phyloP scores from a whole-genome alignment of 2,797 vertebrate genomes.

The Gymnothorax reevesii region DNA sequence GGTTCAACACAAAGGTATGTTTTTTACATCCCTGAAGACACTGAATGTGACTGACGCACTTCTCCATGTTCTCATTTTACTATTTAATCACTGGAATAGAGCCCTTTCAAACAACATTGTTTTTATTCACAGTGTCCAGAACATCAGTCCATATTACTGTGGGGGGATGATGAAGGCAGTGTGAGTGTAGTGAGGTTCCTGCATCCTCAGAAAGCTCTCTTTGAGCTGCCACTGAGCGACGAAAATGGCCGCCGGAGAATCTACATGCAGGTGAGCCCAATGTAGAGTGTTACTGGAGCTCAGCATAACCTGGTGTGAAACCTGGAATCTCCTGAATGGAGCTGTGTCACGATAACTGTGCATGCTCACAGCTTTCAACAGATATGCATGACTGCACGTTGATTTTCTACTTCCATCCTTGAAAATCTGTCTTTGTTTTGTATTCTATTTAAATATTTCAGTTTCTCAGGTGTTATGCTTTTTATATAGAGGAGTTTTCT shows the following conservation, averaged over 20 bases:
- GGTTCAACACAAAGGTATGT: constrained; percentile 51
- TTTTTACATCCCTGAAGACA: background rate
- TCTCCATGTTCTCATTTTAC: background rate
- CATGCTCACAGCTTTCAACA: too few species aligned
- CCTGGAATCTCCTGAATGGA: background rate
- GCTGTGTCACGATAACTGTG: too few species aligned
- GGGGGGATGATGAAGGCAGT: constrained; percentile 67
- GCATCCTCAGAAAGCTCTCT: constrained; percentile 57
- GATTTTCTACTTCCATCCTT: too few species aligned
- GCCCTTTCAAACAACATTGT: background rate
- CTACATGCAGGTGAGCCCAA: constrained; percentile 60
- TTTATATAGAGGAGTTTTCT: too few species aligned
- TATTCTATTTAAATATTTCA: too few species aligned
- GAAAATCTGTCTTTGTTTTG: too few species aligned
- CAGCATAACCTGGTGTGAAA: background rate
- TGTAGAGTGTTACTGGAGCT: background rate
- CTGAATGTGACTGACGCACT: background rate
- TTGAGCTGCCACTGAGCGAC: constrained; percentile 55
- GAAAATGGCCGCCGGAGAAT: constrained; percentile 50
- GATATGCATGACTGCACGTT: too few species aligned
- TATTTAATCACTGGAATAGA: background rate
- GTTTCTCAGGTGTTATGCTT: too few species aligned
- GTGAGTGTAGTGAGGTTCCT: constrained; percentile 65
- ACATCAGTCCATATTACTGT: constrained; percentile 56
- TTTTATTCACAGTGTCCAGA: constrained; percentile 51